These are phyloP conservation scores for pig (Sus scrofa) DNA, from an alignment of 2,113 vertebrate species.

Conservation along the genomic window T2T-Sscrofa CM000817.6:47965501-47966000, in stretches of 20 bases:
- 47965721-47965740: not conserved
- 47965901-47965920: not conserved
- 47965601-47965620: not conserved
- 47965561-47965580: not conserved
- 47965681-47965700: not conserved
- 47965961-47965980: not conserved
- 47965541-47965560: not conserved
- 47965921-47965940: not conserved
- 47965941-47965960: not conserved
- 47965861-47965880: not conserved
- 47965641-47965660: not conserved
- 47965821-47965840: not conserved
- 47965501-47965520: not conserved
- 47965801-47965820: not conserved
- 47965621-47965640: not conserved
- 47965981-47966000: not conserved
- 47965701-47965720: not conserved
- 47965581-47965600: not conserved
- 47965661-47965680: not conserved
- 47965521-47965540: not conserved
- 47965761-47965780: not conserved
- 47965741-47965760: not conserved
- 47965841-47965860: not conserved
- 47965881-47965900: not conserved
- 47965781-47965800: not conserved